phyloP scores from a whole-genome alignment of 2,113 vertebrate species.

The Anguilla japonica region DNA sequence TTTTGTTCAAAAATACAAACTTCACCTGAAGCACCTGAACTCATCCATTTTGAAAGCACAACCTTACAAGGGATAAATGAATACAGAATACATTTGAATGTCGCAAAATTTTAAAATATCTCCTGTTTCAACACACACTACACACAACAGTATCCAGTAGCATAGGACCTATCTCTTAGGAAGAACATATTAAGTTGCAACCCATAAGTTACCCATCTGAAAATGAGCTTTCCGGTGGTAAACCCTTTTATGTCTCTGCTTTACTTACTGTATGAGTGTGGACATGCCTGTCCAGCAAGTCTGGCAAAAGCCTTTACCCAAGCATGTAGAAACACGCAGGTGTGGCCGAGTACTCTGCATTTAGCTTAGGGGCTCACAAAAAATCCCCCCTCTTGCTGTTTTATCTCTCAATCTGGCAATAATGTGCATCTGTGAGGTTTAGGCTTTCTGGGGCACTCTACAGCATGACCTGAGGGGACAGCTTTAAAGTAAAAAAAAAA shows the following conservation, averaged over 20 bases:
- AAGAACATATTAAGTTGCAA: neutral
- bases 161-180: neutral
- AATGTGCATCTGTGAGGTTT: neutral
- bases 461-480: neutral
- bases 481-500: neutral
- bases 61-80: no score
- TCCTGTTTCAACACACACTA: neutral
- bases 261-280: neutral
- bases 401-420: neutral
- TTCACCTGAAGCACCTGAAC: no score
- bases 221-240: neutral
- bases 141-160: neutral
- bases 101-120: neutral
- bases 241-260: neutral
- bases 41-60: no score
- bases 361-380: neutral
- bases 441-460: neutral
- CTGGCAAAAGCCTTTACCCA: neutral
- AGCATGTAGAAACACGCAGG: neutral
- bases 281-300: constrained; percentile 1
- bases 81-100: no score
- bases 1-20: no score
- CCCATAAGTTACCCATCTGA: neutral
- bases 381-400: neutral
- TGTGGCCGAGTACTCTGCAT: neutral